Evolutionary conservation across 2,113 vertebrate species (phyloP).

Genomic region (Charina bottae): DNA sequence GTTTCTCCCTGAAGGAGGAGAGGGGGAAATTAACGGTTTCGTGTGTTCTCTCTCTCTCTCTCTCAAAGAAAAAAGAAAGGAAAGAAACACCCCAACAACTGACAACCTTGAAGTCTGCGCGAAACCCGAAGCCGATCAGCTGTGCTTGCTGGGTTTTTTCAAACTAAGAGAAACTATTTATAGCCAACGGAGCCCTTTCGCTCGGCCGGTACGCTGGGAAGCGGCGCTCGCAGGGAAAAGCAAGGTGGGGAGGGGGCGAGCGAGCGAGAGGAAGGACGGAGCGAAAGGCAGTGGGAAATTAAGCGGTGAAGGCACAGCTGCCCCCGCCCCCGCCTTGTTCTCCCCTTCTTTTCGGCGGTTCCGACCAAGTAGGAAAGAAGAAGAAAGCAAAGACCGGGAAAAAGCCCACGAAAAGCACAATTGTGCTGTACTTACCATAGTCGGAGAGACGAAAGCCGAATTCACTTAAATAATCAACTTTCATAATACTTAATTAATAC

Average conservation of each 20-base stretch:
- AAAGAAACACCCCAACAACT: constrained; percentile 3
- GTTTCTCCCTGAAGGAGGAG: background rate
- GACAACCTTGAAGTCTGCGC: constrained; percentile 35
- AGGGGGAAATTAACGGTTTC: constrained; percentile 18
- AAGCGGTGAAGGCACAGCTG: background rate
- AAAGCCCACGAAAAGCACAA: constrained; percentile 35
- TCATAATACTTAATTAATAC: constrained; percentile 93
- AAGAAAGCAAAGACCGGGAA: background rate
- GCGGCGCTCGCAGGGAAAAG: background rate
- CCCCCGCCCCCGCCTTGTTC: background rate
- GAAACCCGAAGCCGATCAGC: constrained; percentile 37
- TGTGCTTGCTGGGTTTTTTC: constrained; percentile 38
- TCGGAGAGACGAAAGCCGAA: constrained; percentile 98
- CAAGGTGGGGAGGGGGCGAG: too few relatives aligned
- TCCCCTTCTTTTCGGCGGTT: background rate
- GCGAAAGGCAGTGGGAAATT: background rate
- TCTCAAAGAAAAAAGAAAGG: background rate
- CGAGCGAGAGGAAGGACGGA: background rate
- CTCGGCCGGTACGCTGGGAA: background rate
- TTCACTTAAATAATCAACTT: constrained; percentile 99
- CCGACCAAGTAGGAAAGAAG: background rate
- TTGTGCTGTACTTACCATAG: constrained; percentile 89
- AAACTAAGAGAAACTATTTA: constrained; percentile 60
- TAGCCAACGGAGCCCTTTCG: constrained; percentile 2
- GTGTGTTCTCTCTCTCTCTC: background rate